These are phyloP conservation scores for Prietella phreatophila DNA, from an alignment of 2,113 vertebrate species.

Conservation along the genomic window DNA sequence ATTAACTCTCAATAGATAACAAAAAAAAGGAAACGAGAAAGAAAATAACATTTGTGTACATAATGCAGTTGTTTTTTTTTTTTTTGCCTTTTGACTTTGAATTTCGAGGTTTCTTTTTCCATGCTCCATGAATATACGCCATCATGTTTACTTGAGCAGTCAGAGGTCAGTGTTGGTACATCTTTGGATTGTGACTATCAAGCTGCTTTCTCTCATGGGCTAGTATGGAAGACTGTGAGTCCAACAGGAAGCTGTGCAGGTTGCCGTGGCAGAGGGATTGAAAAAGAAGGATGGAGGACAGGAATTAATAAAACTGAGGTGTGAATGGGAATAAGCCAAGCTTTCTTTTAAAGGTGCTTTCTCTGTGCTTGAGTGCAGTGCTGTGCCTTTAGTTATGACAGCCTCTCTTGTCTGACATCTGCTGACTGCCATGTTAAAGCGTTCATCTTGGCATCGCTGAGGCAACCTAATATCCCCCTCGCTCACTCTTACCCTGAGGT, in stretches of 20 bases:
- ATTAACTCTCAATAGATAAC: conserved; percentile 30
- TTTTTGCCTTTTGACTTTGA: not conserved
- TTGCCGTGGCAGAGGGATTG: not conserved
- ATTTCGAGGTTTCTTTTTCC: not conserved
- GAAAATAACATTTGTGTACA: conserved; percentile 15
- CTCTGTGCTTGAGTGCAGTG: conserved; percentile 13
- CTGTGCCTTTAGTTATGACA: conserved; percentile 36
- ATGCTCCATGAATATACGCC: not conserved
- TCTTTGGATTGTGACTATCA: not conserved
- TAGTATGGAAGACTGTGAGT: not conserved
- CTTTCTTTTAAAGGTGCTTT: not conserved
- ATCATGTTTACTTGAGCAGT: not conserved
- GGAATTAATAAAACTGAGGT: not conserved
- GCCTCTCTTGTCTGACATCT: conserved; percentile 36
- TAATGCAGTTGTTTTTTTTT: not conserved
- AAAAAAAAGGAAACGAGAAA: not conserved
- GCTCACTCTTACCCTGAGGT: conserved; percentile 13
- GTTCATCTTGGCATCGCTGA: conserved; percentile 22
- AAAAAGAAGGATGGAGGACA: not conserved
- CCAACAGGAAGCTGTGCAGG: not conserved
- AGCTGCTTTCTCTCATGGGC: not conserved
- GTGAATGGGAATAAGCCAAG: conserved; percentile 15
- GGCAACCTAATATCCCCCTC: conserved; percentile 33
- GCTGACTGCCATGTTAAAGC: conserved; percentile 25
- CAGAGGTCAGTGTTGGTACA: not conserved